Evolutionary conservation across 2,797 vertebrate species (phyloP).

Genomic region (Octomys mimax): DNA sequence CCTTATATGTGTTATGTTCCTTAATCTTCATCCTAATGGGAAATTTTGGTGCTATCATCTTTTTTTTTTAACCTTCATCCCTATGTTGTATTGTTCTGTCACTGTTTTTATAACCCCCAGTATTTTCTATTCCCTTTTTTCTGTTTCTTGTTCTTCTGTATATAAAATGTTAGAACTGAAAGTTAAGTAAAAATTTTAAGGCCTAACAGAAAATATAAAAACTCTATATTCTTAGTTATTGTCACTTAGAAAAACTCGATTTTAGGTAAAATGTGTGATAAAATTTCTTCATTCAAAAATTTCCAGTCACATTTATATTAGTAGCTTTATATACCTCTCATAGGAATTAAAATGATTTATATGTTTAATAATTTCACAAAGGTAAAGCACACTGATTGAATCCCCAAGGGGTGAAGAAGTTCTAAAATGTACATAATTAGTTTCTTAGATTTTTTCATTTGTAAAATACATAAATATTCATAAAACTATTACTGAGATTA

Average conservation of each 20-base stretch:
- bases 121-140: neutral
- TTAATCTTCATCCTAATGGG: neutral
- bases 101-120: neutral
- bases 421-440: constrained; percentile 61
- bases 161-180: constrained; percentile 26
- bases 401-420: neutral
- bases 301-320: neutral
- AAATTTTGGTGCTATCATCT: neutral
- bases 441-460: constrained; percentile 59
- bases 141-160: neutral
- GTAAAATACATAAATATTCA: constrained; percentile 46
- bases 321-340: neutral
- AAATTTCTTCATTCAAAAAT: constrained; percentile 36
- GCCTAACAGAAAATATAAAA: neutral
- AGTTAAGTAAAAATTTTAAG: neutral
- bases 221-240: neutral
- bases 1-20: neutral
- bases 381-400: neutral
- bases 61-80: neutral
- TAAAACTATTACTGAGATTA: constrained; percentile 39
- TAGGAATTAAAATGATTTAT: constrained; percentile 47
- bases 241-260: neutral
- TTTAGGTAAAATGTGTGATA: constrained; percentile 23
- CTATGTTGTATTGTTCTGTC: neutral
- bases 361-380: constrained; percentile 61